These are phyloP conservation scores for Zaprionus camerounensis DNA, from an alignment of 1,140 invertebrate species.

Conservation along the genomic window DNA sequence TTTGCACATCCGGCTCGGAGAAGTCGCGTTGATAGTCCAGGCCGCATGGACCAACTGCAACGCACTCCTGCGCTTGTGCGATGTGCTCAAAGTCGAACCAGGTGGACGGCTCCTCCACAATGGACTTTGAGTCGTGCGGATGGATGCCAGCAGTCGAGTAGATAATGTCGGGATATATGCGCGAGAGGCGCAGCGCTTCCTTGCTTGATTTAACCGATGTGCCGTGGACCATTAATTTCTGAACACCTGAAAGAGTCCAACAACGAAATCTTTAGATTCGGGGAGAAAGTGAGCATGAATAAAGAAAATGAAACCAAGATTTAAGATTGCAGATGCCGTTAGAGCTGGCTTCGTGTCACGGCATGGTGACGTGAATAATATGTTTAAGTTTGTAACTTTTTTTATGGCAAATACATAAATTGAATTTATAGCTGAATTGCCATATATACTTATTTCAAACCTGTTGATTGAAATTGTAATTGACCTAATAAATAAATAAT, in stretches of 20 bases:
- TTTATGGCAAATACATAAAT: background rate
- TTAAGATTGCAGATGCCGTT: background rate
- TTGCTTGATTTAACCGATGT: constrained; percentile 95
- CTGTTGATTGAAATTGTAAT: background rate
- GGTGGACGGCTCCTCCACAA: constrained; percentile 90
- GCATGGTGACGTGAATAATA: background rate
- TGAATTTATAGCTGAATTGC: background rate
- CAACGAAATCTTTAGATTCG: constrained; percentile 13
- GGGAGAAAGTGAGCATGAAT: constrained; percentile 51
- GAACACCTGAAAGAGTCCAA: constrained; percentile 88
- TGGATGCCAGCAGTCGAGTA: constrained; percentile 98
- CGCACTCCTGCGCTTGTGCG: constrained; percentile 93
- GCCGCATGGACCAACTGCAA: constrained; percentile 97
- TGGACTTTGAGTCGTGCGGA: constrained; percentile 97
- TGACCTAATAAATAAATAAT: background rate
- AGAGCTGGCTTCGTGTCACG: background rate
- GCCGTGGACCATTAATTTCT: constrained; percentile 97
- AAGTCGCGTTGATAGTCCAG: constrained; percentile 98
- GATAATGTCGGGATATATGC: constrained; percentile 94
- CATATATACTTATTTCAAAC: background rate
- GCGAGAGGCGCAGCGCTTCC: constrained; percentile 94
- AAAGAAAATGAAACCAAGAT: constrained; percentile 6
- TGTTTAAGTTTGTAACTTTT: background rate
- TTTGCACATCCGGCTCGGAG: constrained; percentile 94
- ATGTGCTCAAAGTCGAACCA: constrained; percentile 90